phyloP scores from a whole-genome alignment of 2,888 invertebrate species.

The Ditula angustiorana region DNA sequence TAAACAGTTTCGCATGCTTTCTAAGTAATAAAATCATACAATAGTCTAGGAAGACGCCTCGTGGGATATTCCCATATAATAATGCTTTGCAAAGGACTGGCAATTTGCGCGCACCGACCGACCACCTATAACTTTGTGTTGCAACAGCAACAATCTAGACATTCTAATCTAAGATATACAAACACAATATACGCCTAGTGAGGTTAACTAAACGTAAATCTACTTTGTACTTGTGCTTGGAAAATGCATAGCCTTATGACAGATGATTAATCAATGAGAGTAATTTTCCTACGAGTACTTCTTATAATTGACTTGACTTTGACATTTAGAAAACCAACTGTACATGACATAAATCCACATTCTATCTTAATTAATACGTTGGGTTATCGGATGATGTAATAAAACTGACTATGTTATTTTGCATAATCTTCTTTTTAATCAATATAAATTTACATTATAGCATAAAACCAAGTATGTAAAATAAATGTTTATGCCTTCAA shows the following conservation, averaged over 20 bases:
- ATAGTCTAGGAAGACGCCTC: constrained; percentile 6
- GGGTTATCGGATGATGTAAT: no score
- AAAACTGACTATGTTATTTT: no score
- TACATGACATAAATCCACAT: no score
- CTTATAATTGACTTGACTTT: no score
- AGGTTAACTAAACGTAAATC: constrained; percentile 10
- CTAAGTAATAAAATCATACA: constrained; percentile 5
- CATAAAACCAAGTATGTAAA: no score
- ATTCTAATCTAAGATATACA: constrained; percentile 18
- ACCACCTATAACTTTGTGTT: constrained; percentile 12
- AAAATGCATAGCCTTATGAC: background rate
- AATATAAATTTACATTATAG: no score
- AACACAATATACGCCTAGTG: constrained; percentile 3
- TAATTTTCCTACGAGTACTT: background rate
- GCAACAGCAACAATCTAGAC: constrained; percentile 27
- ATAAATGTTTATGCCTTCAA: no score
- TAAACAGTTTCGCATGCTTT: constrained; percentile 16
- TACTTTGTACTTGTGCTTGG: constrained; percentile 7
- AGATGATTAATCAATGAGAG: background rate
- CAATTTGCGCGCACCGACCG: constrained; percentile 14
- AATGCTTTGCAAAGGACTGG: constrained; percentile 15
- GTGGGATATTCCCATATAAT: constrained; percentile 38
- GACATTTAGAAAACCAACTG: no score
- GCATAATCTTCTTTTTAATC: no score
- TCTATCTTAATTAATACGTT: no score